These are phyloP conservation scores for mouse (Mus musculus) DNA, from an alignment of 2,113 vertebrate genomes.

Conservation along the genomic window DNA sequence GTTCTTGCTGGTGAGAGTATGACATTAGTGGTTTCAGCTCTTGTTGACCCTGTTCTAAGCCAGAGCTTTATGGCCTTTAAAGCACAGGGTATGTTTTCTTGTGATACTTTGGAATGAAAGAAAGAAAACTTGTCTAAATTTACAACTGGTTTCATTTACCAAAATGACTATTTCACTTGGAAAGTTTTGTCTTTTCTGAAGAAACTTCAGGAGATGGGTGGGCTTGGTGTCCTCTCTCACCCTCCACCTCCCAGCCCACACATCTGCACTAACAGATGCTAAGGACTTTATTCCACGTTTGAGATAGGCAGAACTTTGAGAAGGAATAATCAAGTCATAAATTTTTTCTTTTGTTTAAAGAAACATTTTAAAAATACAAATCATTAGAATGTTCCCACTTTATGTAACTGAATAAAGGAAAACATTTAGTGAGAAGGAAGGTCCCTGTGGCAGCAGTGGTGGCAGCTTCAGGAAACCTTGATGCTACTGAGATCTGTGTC, in stretches of 20 bases:
- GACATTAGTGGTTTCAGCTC: slow-evolving; percentile 79
- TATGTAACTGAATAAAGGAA: background rate
- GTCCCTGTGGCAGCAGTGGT: background rate
- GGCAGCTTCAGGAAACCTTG: background rate
- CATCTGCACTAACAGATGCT: slow-evolving; percentile 10
- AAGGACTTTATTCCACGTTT: slow-evolving; percentile 49
- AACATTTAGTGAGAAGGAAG: slow-evolving; percentile 28
- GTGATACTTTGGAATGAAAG: slow-evolving; percentile 69
- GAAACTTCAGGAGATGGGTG: slow-evolving; percentile 78
- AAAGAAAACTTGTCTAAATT: slow-evolving; percentile 61
- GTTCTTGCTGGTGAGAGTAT: slow-evolving; percentile 46
- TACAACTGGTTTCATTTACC: slow-evolving; percentile 78
- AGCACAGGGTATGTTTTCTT: slow-evolving; percentile 69
- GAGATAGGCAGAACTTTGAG: slow-evolving; percentile 28
- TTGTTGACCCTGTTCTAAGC: slow-evolving; percentile 76
- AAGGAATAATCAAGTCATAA: background rate
- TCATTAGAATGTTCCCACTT: background rate
- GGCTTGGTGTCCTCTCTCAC: slow-evolving; percentile 66
- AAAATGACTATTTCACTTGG: slow-evolving; percentile 81
- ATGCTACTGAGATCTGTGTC: background rate
- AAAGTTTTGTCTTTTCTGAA: slow-evolving; percentile 76
- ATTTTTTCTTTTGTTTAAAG: slow-evolving; percentile 53
- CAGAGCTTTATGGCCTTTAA: slow-evolving; percentile 74
- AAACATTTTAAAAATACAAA: background rate
- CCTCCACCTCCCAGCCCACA: slow-evolving; percentile 18